Percentiles rank a stretch among this genome's conserved stretches.
These are phyloP conservation scores for Diplodus puntazzo DNA, from an alignment of 2,797 vertebrate genomes.

Conservation along the genomic window DNA sequence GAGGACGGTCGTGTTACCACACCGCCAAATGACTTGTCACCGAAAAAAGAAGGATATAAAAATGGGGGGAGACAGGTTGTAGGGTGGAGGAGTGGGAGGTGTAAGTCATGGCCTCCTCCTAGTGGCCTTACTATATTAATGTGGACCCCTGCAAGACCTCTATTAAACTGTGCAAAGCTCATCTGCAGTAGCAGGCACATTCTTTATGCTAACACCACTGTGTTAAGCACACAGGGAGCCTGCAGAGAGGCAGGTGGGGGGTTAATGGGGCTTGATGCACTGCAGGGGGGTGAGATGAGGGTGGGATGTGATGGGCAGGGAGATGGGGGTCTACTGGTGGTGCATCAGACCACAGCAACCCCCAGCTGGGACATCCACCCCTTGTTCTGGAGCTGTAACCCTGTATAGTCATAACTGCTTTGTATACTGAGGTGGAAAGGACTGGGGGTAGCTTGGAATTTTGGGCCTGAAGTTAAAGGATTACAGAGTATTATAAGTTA, in stretches of 20 bases:
- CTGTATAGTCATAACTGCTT: constrained; percentile 4
- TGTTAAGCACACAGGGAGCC: constrained; percentile 84
- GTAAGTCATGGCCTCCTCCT: constrained; percentile 57
- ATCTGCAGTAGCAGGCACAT: constrained; percentile 81
- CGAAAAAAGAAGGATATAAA: constrained; percentile 32
- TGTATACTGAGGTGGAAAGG: neutral
- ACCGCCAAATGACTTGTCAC: constrained; percentile 65
- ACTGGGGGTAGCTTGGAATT: neutral
- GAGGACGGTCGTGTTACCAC: constrained; percentile 63
- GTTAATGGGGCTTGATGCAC: constrained; percentile 84
- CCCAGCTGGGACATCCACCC: constrained; percentile 53
- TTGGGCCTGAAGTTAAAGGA: neutral
- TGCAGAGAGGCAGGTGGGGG: constrained; percentile 77
- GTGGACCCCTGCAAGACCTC: constrained; percentile 82
- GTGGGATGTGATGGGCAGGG: constrained; percentile 44
- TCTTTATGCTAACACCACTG: constrained; percentile 79
- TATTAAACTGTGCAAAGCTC: constrained; percentile 88
- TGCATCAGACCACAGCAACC: constrained; percentile 57
- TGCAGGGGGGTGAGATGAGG: constrained; percentile 53
- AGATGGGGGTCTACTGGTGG: constrained; percentile 48
- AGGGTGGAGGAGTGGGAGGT: constrained; percentile 32
- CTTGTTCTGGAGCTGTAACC: constrained; percentile 18
- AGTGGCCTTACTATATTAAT: constrained; percentile 82
- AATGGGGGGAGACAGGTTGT: constrained; percentile 25
- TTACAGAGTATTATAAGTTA: neutral